Base-by-base conservation (phyloP, 2,113 vertebrate genomes). In the Corythaixoides concolor region DNA sequence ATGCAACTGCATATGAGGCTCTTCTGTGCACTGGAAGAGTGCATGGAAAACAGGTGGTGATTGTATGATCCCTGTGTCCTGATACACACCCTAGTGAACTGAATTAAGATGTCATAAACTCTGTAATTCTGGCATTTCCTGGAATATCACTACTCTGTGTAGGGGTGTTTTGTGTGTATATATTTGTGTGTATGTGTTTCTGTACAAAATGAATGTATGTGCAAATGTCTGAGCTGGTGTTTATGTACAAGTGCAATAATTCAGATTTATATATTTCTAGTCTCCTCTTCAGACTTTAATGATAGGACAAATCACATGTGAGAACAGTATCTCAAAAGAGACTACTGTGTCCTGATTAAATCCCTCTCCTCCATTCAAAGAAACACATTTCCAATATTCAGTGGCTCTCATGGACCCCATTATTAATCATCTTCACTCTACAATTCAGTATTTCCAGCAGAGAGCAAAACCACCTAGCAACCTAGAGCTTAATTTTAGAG, bases 321-420 rank as follows among this genome's bases (percentile, higher is more conserved):
- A 87, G 60, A 87, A 55, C 2, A 69, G 7, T 27, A 58, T 59
- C 43, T 91, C 37, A 58, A 53, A 86, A 41, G 24, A 74, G 49
- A 37, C 9, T 43, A 24, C 39, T 62, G 16, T 66, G 45, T 32
- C 6, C 24, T 80, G 15, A 27, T 74, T 77, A 91, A 86, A 75
- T 58, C 8, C 13, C 15, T 75, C 22, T 70, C 12, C 28, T 78
- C 12, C 24, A 50, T 55, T 78, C 12, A 59, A 59, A 94, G 22
- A 19, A 50, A 1, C 7, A 24, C 2, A 23, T 72, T 85, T 89
- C 30, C 12, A 72, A 12, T 39, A 72, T 11, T 28, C 0, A 0
- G 11, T 60, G 2, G 9, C 68, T 72, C 55, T 55, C 23, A 35
- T 13, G 32, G 64, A 43, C 15, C 74, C 17, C 12, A 23, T 28